Base-by-base conservation (phyloP, 2,797 vertebrate genomes). In the Kryptolebias ocellatus region DNA sequence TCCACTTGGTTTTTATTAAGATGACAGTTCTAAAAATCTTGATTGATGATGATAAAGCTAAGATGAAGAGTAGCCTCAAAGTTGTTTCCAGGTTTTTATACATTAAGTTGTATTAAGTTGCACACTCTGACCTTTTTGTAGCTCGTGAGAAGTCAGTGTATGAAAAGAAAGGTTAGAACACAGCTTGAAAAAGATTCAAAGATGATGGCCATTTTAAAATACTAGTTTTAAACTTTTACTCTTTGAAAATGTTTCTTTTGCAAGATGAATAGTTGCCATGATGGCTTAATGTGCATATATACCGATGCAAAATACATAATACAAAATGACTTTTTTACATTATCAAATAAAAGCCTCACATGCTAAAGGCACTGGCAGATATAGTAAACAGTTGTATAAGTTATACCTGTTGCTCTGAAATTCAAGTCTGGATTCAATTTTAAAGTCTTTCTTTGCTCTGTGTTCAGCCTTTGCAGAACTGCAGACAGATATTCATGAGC, bases 401-500 rank as follows among this genome's bases (percentile, higher is more conserved):
- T 42, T 39, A 11, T 39, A 39, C 39, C 34, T 14, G 2, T 42
- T 42, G 11, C 39, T 42, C 39, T 42, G 11, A 42, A 11, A 42
- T 42, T 12, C 11, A 14, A 42, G 39, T 42, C 10, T 42, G 39
- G 10, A 12, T 12, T 42, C 14, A 34, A 34, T n/a, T 9, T 44
- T 0, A 37, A 42, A 65, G 44, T 2, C 2, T 42, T 17, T 18
- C 5, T 7, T 2, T 16, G 1, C 59, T 56, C 4, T 72, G 31
- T 44, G 1, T 47, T 2, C 78, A 99, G 98, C 98, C 14, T 99
- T 99, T 56, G 98, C 98, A 0, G 98, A 99, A 85, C 90, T 99
- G 67, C 98, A 99, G 93, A 99, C 98, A 0, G 98, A 99, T 82
- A 99, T 99, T 88, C 97, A 99, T 0, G 98, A 99, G 74, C 91